A percentile compares a stretch with the other conserved stretches of the same genome.
These are phyloP conservation scores for Heteractis magnifica DNA, from an alignment of 92 coral and sea anemone species.

Conservation along the genomic window DNA sequence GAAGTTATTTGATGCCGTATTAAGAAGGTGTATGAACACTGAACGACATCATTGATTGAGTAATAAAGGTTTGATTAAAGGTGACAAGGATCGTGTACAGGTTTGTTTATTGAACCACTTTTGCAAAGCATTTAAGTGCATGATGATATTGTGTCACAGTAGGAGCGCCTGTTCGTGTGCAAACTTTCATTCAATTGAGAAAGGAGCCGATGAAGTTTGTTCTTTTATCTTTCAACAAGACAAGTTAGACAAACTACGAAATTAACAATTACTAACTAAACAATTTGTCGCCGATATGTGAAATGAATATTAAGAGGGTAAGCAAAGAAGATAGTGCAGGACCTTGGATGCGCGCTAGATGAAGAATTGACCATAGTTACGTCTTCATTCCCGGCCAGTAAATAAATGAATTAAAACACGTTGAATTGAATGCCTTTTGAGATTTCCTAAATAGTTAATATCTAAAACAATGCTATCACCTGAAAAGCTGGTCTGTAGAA, in stretches of 20 bases:
- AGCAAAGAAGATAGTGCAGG: neutral
- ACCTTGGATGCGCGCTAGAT: neutral
- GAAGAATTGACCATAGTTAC: constrained; percentile 1
- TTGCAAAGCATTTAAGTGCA: constrained; percentile 2
- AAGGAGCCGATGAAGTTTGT: neutral
- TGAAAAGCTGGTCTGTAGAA: constrained; percentile 19
- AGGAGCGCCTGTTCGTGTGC: neutral
- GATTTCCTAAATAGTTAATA: constrained; percentile 16
- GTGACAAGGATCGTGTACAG: constrained; percentile 8
- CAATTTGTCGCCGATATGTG: constrained; percentile 13
- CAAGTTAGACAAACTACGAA: neutral
- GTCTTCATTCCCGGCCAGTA: neutral
- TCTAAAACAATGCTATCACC: constrained; percentile 20
- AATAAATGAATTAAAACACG: constrained; percentile 6
- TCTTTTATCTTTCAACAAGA: neutral
- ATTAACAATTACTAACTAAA: constrained; percentile 8
- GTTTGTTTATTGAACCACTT: constrained; percentile 34
- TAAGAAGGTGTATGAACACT: neutral
- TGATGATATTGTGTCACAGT: neutral
- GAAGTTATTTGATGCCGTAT: neutral
- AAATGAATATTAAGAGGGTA: neutral
- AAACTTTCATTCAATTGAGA: neutral
- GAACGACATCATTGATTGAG: constrained; percentile 6
- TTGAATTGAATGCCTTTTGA: constrained; percentile 11
- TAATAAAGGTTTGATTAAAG: constrained; percentile 4